These are phyloP conservation scores for Dilophus febrilis DNA, from an alignment of 2,888 invertebrate genomes.

Conservation along the genomic window DNA sequence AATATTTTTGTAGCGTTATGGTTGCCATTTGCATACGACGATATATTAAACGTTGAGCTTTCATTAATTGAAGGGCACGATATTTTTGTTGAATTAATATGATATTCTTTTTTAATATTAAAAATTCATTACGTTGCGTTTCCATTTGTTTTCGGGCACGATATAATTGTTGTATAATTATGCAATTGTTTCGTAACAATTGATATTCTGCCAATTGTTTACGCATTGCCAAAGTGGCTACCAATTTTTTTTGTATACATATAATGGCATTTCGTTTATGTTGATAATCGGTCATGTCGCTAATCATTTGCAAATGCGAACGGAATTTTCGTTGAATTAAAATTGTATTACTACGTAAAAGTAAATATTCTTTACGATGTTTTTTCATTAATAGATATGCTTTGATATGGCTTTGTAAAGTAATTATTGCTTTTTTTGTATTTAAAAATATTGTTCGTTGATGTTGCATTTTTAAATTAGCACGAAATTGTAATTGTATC, in stretches of 20 bases:
- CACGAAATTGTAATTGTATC: constrained; percentile 31
- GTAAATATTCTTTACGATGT: constrained; percentile 15
- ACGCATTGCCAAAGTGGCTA: background rate
- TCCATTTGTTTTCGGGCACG: constrained; percentile 29
- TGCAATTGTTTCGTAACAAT: too few species aligned
- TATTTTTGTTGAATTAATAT: constrained; percentile 20
- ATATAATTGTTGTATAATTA: constrained; percentile 22
- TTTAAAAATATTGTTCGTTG: constrained; percentile 22
- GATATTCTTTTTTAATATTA: constrained; percentile 12
- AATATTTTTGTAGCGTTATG: constrained; percentile 22
- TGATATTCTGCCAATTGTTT: background rate
- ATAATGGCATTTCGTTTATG: constrained; percentile 4
- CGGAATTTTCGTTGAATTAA: constrained; percentile 26
- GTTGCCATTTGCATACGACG: constrained; percentile 12
- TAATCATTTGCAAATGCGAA: constrained; percentile 19
- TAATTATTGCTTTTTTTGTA: too few species aligned
- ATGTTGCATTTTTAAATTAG: constrained; percentile 22
- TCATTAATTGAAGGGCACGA: constrained; percentile 19
- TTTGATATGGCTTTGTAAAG: too few species aligned
- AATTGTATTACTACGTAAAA: constrained; percentile 13
- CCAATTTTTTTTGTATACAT: constrained; percentile 4
- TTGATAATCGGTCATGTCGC: constrained; percentile 8
- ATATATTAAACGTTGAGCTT: constrained; percentile 14
- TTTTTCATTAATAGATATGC: too few species aligned
- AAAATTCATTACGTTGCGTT: constrained; percentile 15